A percentile compares a stretch with the other conserved stretches of the same genome.
Conservation (phyloP, 2,113 vertebrate genomes). For the Sander lucioperca region DNA sequence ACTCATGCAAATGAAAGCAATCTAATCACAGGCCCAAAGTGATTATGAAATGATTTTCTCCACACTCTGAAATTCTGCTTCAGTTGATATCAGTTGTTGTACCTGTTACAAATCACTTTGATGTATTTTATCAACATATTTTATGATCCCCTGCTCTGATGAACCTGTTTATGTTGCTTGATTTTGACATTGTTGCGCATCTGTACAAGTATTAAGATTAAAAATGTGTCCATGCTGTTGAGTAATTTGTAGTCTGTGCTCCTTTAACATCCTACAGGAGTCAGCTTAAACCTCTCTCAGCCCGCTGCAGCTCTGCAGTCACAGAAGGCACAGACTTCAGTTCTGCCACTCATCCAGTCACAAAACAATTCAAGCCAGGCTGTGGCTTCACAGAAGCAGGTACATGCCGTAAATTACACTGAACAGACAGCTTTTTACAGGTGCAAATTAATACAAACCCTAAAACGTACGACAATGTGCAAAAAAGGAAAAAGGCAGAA, state of each 20-base stretch:
- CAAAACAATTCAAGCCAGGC: conserved; percentile 63
- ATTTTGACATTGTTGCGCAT: conserved; percentile 3
- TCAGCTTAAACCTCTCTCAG: conserved; percentile 81
- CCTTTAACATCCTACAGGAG: conserved; percentile 70
- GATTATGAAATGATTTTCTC: conserved; percentile 32
- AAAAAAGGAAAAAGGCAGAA: background rate
- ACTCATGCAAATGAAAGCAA: conserved; percentile 31
- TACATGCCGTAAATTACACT: conserved; percentile 20
- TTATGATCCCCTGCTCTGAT: background rate
- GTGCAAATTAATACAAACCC: background rate
- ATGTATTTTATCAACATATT: background rate
- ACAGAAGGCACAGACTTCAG: conserved; percentile 80
- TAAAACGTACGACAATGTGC: no score
- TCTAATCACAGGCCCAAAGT: conserved; percentile 17
- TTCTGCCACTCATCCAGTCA: conserved; percentile 66
- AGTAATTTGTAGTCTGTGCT: conserved; percentile 37
- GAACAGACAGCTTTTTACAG: background rate
- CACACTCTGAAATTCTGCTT: background rate
- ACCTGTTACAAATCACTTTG: conserved; percentile 9
- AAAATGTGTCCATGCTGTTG: background rate
- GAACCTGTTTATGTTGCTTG: background rate
- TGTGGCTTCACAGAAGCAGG: conserved; percentile 76
- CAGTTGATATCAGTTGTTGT: conserved; percentile 9
- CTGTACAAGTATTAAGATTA: background rate
- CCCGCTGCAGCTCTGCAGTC: conserved; percentile 85